Evolutionary conservation across 2,888 invertebrate genomes (phyloP), one percentile per base, ranked within the genome.

Genomic region (Thera obeliscata): DNA sequence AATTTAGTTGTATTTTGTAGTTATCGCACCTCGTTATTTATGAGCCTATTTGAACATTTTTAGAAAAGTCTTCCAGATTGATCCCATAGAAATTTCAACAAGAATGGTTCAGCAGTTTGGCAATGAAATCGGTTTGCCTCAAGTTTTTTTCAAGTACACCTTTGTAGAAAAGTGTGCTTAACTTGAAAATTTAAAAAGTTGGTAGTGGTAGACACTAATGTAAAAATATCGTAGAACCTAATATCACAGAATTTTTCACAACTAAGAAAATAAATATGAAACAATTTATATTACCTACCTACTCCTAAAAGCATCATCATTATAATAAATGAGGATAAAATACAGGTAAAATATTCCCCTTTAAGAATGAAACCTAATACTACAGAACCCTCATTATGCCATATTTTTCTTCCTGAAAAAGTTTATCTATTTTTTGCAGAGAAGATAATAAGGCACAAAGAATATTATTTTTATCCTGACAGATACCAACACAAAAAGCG

Each of bases 271-370:
- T 52, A 63, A 67, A 64, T 64, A 62, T 64, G 59, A 49, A 67
- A 70, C 66, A 71, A 70, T 71, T 68, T 67, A 75, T 66, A 57
- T 64, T 60, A 71, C 73, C 71, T 61, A 70, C 75, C 72, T 73
- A 70, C 63, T 66, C 64, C 55, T 61, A 50, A 56, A 12, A 74
- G 74, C 71, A 68, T 66, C 74, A 70, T 72, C 75, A 74, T 75
- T 75, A 72, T 75, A 74, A 72, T 70, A 75, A 74, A 74, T 69
- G 72, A 75, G 75, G 67, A 74, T 71, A 74, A 74, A 74, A 72
- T 70, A 70, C 67, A 70, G 74, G 71, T 67, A 75, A 71, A 72
- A 72, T 68, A 69, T 73, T 71, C 67, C 66, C 73, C 67, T 70
- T 71, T 70, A 64, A 62, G 56, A 72, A 67, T 70, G 75, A 70